Evolutionary conservation across 2,888 invertebrate species (phyloP).

Genomic region (Sesia bembeciformis): DNA sequence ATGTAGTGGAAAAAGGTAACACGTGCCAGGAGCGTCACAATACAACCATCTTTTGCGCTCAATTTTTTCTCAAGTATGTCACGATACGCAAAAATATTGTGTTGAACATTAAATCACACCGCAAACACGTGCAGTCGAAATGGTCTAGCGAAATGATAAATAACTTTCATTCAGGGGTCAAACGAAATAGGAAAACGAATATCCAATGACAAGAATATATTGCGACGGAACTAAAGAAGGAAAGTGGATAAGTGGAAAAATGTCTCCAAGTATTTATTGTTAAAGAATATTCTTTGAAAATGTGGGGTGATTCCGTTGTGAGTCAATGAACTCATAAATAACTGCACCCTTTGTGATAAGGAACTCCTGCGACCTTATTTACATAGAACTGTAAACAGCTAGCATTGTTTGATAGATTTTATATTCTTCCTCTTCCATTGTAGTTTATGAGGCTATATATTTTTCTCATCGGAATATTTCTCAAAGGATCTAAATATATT

Average conservation of each 20-base stretch:
- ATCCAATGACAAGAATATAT: conserved; percentile 11
- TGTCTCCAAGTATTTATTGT: background rate
- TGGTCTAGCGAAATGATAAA: background rate
- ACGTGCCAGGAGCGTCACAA: too few species aligned
- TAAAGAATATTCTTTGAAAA: background rate
- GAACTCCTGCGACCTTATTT: background rate
- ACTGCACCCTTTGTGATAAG: background rate
- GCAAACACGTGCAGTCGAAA: background rate
- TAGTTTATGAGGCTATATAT: too few species aligned
- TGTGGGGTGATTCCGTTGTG: background rate
- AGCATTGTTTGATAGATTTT: background rate
- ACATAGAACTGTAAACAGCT: background rate
- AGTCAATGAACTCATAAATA: background rate
- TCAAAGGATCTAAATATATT: too few species aligned
- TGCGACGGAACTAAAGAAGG: conserved; percentile 4
- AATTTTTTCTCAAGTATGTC: too few species aligned
- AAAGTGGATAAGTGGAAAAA: conserved; percentile 10
- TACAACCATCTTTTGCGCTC: too few species aligned
- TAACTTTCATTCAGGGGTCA: background rate
- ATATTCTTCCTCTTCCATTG: background rate
- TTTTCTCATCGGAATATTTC: too few species aligned
- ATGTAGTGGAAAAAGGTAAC: too few species aligned
- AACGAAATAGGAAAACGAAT: conserved; percentile 1
- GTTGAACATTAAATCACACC: background rate
- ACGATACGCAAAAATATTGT: too few species aligned